Evolutionary conservation across 1,140 invertebrate genomes (phyloP), one percentile per base, ranked within the genome.

Genomic region (Drosophila nannoptera): DNA sequence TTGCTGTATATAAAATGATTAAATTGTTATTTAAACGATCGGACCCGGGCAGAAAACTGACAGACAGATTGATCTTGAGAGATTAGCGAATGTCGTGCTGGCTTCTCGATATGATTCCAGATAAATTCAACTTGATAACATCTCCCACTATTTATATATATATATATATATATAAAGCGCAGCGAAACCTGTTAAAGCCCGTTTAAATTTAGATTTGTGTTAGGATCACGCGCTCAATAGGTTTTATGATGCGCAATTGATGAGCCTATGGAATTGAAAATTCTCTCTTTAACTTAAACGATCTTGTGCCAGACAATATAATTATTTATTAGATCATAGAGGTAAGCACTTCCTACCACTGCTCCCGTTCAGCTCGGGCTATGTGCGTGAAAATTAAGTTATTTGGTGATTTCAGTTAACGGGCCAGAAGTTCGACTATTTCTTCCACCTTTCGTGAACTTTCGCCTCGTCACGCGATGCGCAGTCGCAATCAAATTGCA

Each of bases 401-500:
- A 77, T 63, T 77, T 73, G 59, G 7, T 9, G 29, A 60, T 49
- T 43, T 29, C 32, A 12, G 40, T 46, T 43, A 58, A 7, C 36
- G 52, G 50, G 46, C 9, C 6, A 35, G 50, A 0, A 36, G 35
- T 42, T 42, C n/a, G n/a, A 66, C 46, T 46, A 61, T 14, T 31
- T 42, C 43, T 54, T 46, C 40, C 49, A 61, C 40, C 16, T 36
- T 9, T 29, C 6, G 36, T 14, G 22, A 29, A 48, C 6, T 48
- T n/a, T 33, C 31, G 31, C n/a, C 32, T 40, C 12, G 59, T 45
- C 78, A 83, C 80, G 78, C 78, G 46, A 84, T 2, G 9, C 12
- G 9, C 42, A 38, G 60, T 52, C n/a, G 12, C 76, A 78, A 83
- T 83, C 80, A 80, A 76, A 84, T 52, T 65, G 66, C 61, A 65